Evolutionary conservation across 2,113 vertebrate species (phyloP).

Genomic region (Trinectes maculatus): DNA sequence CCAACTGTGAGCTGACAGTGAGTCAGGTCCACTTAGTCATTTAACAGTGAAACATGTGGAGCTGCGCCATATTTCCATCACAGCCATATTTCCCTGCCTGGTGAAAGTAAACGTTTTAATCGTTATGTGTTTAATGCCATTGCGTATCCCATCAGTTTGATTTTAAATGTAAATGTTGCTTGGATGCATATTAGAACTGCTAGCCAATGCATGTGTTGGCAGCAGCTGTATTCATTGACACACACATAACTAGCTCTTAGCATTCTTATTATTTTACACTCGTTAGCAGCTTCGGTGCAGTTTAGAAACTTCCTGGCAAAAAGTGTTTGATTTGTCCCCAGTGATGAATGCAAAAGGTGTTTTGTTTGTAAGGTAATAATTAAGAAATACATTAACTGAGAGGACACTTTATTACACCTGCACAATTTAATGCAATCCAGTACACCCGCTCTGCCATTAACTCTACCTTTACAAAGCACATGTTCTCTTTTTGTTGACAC

Average conservation of each 20-base stretch:
- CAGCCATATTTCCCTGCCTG: not conserved
- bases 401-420: not conserved
- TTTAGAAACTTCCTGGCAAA: not conserved
- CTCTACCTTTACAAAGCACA: not conserved
- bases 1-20: slow-evolving; percentile 22
- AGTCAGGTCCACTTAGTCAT: slow-evolving; percentile 42
- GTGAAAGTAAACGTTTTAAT: not conserved
- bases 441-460: not conserved
- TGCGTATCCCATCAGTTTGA: not conserved
- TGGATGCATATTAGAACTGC: not conserved
- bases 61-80: not conserved
- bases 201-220: too few relatives aligned
- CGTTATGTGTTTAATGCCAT: not conserved
- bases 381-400: not conserved
- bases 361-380: slow-evolving; percentile 8
- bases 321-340: not conserved
- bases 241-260: too few relatives aligned
- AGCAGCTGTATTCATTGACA: too few relatives aligned
- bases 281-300: not conserved
- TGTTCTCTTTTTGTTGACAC: not conserved
- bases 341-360: not conserved
- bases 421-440: not conserved
- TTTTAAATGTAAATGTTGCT: not conserved
- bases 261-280: too few relatives aligned
- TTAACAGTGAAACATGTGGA: slow-evolving; percentile 10